Base-by-base conservation (phyloP, 2,888 invertebrate species). In the Cheilosia pagana region DNA sequence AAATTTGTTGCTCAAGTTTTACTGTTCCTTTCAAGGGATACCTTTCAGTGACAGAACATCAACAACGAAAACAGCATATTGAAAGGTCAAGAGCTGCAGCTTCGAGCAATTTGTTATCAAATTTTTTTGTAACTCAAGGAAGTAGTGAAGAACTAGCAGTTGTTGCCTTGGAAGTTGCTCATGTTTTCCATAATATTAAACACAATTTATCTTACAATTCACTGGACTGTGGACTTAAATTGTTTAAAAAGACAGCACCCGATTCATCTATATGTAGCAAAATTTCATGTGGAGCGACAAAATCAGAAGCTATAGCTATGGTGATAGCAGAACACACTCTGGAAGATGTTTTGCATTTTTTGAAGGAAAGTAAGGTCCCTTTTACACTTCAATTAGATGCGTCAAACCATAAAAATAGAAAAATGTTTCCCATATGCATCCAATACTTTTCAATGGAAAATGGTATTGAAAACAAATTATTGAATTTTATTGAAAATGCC, bases 111-210 rank as follows among this genome's bases (percentile, higher is more conserved):
- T n/a, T n/a, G n/a, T 25, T 63, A 63, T 25, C 63, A 25, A 63
- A 48, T 19, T 63, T 63, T 35, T 63, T 50, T 50, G 31, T 25
- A 19, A 31, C 12, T 48, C 16, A 63, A 63, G 16, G 50, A 25
- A 35, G 50, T 31, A 31, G 16, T 50, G 63, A 63, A 63, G 63
- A 63, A 48, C 19, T 63, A 19, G 48, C 63, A 31, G 35, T 50
- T 50, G 31, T 63, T 63, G 63, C 63, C n/a, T 35, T 63, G 19
- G 48, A 63, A 19, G 63, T 63, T 63, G 63, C 63, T n/a, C 63
- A 63, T 31, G 50, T 63, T 63, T 55, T 55, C n/a, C n/a, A n/a
- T n/a, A 23, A 23, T 3, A 23, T 23, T 23, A 23, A 23, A 23
- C 23, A 23, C 23, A 23, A 23, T 23, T 23, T 23, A 23, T 23